phyloP scores from a whole-genome alignment of 2,113 vertebrate genomes.

The Acrocephalus arundinaceus region DNA sequence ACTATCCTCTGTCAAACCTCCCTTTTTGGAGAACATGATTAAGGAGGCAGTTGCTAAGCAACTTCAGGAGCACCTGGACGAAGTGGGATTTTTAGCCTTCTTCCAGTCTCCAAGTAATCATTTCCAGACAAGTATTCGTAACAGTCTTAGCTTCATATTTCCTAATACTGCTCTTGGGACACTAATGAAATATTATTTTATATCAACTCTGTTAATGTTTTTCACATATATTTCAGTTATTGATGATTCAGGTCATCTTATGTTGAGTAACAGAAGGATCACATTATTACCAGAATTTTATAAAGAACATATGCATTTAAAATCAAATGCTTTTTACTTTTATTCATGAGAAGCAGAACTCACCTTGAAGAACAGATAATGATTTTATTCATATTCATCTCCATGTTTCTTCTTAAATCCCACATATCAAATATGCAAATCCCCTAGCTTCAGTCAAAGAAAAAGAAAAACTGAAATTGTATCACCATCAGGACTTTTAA shows the following conservation, averaged over 20 bases:
- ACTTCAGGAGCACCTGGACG: constrained; percentile 46
- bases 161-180: constrained; percentile 32
- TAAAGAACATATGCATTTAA: constrained; percentile 1
- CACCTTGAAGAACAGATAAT: constrained; percentile 53
- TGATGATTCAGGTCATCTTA: constrained; percentile 17
- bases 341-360: constrained; percentile 32
- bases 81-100: constrained; percentile 39
- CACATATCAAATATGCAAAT: constrained; percentile 52
- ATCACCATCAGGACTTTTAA: constrained; percentile 28
- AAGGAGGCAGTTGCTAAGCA: constrained; percentile 60
- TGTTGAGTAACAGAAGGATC: constrained; percentile 9
- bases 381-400: constrained; percentile 49
- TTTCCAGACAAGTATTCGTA: constrained; percentile 51
- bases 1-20: constrained; percentile 40
- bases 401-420: constrained; percentile 43
- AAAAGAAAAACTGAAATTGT: constrained; percentile 34
- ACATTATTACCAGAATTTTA: constrained; percentile 18
- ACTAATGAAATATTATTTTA: constrained; percentile 42
- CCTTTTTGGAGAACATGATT: constrained; percentile 53
- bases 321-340: constrained; percentile 3
- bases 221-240: constrained; percentile 28
- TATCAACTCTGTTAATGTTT: constrained; percentile 18
- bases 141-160: constrained; percentile 48
- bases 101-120: constrained; percentile 26
- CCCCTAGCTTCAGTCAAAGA: constrained; percentile 12